These are phyloP conservation scores for Carassius carassius DNA, from an alignment of 2,113 vertebrate genomes.

Conservation along the genomic window DNA sequence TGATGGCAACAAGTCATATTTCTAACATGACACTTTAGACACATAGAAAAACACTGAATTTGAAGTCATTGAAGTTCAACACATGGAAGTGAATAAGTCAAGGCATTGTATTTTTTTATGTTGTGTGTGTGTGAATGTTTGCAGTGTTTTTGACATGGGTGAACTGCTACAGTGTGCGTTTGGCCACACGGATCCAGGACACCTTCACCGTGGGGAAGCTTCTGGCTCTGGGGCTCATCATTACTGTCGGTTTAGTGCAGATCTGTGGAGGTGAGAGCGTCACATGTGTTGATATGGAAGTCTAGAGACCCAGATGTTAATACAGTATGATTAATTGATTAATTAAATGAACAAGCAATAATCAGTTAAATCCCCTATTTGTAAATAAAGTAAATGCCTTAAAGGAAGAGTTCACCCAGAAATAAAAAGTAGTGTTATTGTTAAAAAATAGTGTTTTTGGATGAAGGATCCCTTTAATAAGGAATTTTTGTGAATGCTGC, in stretches of 20 bases:
- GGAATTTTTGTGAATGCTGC: too few relatives aligned
- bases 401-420: too few relatives aligned
- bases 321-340: too few relatives aligned
- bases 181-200: slow-evolving; percentile 95
- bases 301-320: too few relatives aligned
- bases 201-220: slow-evolving; percentile 94
- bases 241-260: slow-evolving; percentile 87
- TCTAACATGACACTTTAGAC: too few relatives aligned
- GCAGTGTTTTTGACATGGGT: slow-evolving; percentile 96
- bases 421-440: too few relatives aligned
- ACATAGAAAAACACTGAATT: background rate
- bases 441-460: too few relatives aligned
- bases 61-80: background rate
- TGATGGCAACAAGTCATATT: background rate
- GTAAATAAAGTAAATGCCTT: too few relatives aligned
- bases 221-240: slow-evolving; percentile 91
- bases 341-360: too few relatives aligned
- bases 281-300: too few relatives aligned
- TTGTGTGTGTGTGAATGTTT: slow-evolving; percentile 45
- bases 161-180: slow-evolving; percentile 93
- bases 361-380: too few relatives aligned
- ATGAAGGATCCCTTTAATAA: too few relatives aligned
- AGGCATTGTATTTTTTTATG: background rate
- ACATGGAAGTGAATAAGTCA: background rate
- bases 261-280: slow-evolving; percentile 79